Evolutionary conservation across 1,140 invertebrate genomes (phyloP), one percentile per base, ranked within the genome.

Genomic region (Venustaconcha ellipsiformis): DNA sequence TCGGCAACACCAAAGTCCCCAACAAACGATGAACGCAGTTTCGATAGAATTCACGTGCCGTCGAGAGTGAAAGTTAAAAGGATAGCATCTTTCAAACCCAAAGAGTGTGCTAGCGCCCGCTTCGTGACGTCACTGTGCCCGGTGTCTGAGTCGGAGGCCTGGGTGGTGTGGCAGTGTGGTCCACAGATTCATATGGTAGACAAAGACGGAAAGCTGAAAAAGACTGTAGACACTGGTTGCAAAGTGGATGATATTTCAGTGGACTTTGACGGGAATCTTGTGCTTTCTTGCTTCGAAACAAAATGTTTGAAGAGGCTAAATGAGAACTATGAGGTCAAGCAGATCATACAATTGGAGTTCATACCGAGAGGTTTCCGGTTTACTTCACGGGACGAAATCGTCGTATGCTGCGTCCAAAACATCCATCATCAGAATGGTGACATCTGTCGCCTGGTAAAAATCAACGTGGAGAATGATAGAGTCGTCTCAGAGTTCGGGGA

Each of bases 231-330:
- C 57, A 70, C 57, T 48, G 70, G 70, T 20, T 64, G 59, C 58
- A 77, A 77, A 57, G 75, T 77, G 30, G 75, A 77, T 48, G 75
- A 77, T 72, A 77, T 77, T 14, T 77, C 70, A 23, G 72, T 58
- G 57, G 37, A 67, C 20, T 30, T 57, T 23, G 69, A 30, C 37
- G 64, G 64, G 5, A 72, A 64, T 63, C 64, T 77, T 18, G 75
- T 77, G 0, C 48, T 77, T 1, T 72, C 75, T 15, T 68, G 75
- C 23, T 70, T 68, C 48, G 75, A 77, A 55, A 15, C 62, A 17
- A 77, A 77, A 23, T 72, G 70, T 57, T 68, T 77, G 17, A 77
- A 77, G 63, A 67, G 67, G 6, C 30, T 67, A 14, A 67, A 37
- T 67, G 20, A 30, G 26, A 18, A 67, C 13, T 67, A n/a, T 30